Conservation (phyloP, 2,888 invertebrate species). For the Cosmopolites sordidus region DNA sequence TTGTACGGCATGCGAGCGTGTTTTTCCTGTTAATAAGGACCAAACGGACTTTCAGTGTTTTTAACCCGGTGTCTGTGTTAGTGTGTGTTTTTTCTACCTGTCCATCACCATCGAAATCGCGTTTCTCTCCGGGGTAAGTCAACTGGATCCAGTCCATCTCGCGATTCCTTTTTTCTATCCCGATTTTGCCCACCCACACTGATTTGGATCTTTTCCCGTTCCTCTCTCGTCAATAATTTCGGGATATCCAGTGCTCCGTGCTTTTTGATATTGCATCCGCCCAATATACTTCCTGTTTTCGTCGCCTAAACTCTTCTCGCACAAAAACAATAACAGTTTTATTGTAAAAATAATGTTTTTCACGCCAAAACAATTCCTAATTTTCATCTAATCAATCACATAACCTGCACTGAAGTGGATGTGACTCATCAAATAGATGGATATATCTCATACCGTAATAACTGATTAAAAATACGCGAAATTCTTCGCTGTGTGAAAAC, state of each 20-base stretch:
- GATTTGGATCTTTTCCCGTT: slow-evolving; percentile 16
- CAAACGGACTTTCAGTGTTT: slow-evolving; percentile 9
- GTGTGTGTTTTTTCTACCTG: slow-evolving; percentile 7
- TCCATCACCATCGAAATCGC: background rate
- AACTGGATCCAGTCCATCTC: background rate
- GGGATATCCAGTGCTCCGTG: background rate
- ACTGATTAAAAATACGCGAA: too few relatives aligned
- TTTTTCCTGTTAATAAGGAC: slow-evolving; percentile 12
- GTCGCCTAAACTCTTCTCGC: too few relatives aligned
- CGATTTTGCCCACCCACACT: slow-evolving; percentile 17
- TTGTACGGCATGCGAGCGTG: background rate
- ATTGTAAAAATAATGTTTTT: too few relatives aligned
- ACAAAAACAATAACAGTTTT: too few relatives aligned
- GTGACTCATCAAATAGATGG: too few relatives aligned
- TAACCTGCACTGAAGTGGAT: too few relatives aligned
- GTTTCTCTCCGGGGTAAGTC: slow-evolving; percentile 9
- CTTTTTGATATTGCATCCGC: too few relatives aligned
- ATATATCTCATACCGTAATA: too few relatives aligned
- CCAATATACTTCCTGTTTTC: too few relatives aligned
- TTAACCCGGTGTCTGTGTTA: slow-evolving; percentile 5
- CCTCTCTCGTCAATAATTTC: slow-evolving; percentile 22
- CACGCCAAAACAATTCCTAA: too few relatives aligned
- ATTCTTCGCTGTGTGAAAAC: too few relatives aligned
- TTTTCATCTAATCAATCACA: too few relatives aligned
- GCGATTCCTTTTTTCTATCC: background rate